Percentiles rank a stretch among this genome's conserved stretches.
Evolutionary conservation across 2,113 vertebrate genomes (phyloP).

Genomic region (Sitta europaea): DNA sequence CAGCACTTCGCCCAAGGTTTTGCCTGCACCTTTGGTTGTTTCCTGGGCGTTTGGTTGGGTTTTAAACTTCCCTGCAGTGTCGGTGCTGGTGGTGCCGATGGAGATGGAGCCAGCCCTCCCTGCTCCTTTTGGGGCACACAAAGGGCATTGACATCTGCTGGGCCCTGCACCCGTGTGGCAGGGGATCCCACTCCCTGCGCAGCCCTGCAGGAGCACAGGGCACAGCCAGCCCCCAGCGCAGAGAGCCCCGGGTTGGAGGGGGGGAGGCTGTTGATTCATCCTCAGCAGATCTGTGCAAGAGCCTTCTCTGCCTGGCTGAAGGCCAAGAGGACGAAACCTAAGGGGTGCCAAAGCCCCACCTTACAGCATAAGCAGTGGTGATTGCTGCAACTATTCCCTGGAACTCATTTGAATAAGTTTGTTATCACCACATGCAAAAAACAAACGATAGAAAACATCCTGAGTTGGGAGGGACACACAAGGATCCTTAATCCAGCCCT

Average conservation of each 20-base stretch:
- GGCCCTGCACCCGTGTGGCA: background rate
- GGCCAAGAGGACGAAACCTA: background rate
- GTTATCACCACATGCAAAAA: no score
- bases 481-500: rapidly evolving
- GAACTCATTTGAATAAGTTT: background rate
- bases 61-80: background rate
- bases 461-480: background rate
- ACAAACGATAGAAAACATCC: background rate
- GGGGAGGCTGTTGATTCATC: rapidly evolving
- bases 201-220: no score
- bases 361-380: rapidly evolving
- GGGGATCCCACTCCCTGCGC: background rate
- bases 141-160: background rate
- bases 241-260: rapidly evolving
- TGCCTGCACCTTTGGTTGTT: background rate
- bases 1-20: background rate
- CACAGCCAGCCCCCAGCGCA: rapidly evolving
- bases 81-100: rapidly evolving
- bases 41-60: background rate
- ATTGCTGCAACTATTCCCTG: background rate
- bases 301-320: background rate
- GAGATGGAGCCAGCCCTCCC: rapidly evolving
- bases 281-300: background rate
- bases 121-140: background rate
- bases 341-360: background rate